Evolutionary conservation across 2,888 invertebrate species (phyloP).

Genomic region (Hirtodrosophila duncani): DNA sequence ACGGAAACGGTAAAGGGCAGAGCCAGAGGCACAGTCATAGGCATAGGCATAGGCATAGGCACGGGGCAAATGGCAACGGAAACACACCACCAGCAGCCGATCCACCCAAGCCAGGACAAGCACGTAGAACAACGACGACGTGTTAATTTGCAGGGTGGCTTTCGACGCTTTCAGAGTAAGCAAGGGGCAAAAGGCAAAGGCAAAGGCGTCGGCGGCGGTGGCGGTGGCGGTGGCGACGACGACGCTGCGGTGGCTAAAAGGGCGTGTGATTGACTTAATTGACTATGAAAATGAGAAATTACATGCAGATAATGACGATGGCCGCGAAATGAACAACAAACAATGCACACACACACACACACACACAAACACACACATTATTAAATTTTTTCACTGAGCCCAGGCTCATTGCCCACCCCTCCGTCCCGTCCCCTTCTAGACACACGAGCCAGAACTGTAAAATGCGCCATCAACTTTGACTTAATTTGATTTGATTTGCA

Average conservation of each 20-base stretch:
- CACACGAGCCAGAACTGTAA: conserved; percentile 35
- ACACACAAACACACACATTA: conserved; percentile 9
- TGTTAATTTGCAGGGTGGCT: conserved; percentile 62
- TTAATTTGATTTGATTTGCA: conserved; percentile 67
- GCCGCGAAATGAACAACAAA: conserved; percentile 70
- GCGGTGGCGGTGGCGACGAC: conserved; percentile 10
- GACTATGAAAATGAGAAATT: conserved; percentile 78
- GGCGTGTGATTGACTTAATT: conserved; percentile 79
- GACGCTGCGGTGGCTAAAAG: conserved; percentile 73
- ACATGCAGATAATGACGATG: conserved; percentile 69
- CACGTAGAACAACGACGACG: conserved; percentile 38
- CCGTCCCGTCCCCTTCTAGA: neutral
- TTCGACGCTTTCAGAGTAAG: conserved; percentile 6
- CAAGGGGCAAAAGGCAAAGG: neutral
- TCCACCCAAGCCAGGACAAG: conserved; percentile 15
- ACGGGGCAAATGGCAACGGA: conserved; percentile 61
- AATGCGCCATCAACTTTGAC: conserved; percentile 52
- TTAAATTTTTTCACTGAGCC: conserved; percentile 8
- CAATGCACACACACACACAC: conserved; percentile 24
- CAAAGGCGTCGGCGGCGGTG: conserved; percentile 12
- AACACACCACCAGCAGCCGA: conserved; percentile 49
- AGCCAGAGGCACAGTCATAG: conserved; percentile 7
- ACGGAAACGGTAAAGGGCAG: neutral
- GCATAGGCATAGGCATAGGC: neutral
- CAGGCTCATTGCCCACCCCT: neutral